A percentile compares a stretch with the other conserved stretches of the same genome.
These are phyloP conservation scores for Eulemur rubriventer DNA, from an alignment of 2,797 vertebrate genomes.

Conservation along the genomic window DNA sequence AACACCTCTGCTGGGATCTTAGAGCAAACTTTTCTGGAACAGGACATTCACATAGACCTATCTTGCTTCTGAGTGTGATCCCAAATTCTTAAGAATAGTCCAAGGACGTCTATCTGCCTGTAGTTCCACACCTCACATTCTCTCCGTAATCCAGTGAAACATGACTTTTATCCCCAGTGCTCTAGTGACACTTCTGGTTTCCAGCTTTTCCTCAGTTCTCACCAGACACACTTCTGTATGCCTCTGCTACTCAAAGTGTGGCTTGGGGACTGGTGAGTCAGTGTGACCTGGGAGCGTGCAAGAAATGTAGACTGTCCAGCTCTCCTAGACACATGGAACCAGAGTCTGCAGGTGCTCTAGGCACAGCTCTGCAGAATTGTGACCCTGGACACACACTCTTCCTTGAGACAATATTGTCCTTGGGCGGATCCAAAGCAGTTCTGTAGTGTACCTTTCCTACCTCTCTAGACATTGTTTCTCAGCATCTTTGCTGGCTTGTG, in stretches of 20 bases:
- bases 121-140: background rate
- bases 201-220: background rate
- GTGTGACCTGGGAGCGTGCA: fast-evolving
- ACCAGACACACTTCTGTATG: no score
- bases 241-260: no score
- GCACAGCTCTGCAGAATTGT: fast-evolving
- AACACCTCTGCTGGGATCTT: background rate
- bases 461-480: background rate
- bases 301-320: background rate
- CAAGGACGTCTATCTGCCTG: background rate
- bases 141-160: background rate
- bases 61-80: background rate
- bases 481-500: no score
- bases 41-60: background rate
- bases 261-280: background rate
- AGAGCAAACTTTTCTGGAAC: no score
- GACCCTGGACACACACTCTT: no score
- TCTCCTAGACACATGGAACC: fast-evolving
- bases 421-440: background rate
- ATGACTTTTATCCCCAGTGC: no score
- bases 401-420: background rate
- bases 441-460: background rate
- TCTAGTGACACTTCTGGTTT: background rate
- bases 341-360: background rate
- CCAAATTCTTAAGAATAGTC: background rate